Conservation (phyloP, 2,888 invertebrate species). For the Cephalotes varians region DNA sequence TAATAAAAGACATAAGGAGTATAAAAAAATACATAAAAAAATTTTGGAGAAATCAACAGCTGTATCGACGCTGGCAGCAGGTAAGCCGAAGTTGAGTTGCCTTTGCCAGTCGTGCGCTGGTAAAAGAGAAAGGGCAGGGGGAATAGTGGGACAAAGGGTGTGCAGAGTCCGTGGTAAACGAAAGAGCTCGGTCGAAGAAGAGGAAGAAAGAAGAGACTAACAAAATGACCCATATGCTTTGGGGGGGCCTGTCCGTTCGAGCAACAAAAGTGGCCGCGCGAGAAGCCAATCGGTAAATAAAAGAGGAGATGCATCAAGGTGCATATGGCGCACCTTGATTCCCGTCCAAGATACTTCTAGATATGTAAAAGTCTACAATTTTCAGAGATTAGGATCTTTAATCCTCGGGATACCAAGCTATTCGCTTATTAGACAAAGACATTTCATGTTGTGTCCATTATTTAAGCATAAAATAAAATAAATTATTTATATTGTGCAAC, state of each 20-base stretch:
- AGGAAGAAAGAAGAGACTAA: slow-evolving; percentile 61
- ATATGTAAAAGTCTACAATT: slow-evolving; percentile 19
- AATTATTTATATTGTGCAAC: background rate
- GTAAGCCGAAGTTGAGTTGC: slow-evolving; percentile 61
- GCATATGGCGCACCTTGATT: slow-evolving; percentile 27
- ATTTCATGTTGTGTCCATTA: background rate
- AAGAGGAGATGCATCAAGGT: slow-evolving; percentile 40
- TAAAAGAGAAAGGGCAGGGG: slow-evolving; percentile 34
- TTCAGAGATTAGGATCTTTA: slow-evolving; percentile 31
- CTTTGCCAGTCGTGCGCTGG: slow-evolving; percentile 63
- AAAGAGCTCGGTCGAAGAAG: slow-evolving; percentile 14
- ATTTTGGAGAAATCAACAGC: slow-evolving; percentile 72
- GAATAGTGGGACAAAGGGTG: slow-evolving; percentile 72
- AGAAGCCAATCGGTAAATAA: slow-evolving; percentile 59
- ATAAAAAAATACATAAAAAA: background rate
- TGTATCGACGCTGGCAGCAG: slow-evolving; percentile 62
- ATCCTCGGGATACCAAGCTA: background rate
- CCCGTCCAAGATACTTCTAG: slow-evolving; percentile 33
- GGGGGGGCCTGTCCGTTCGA: slow-evolving; percentile 65
- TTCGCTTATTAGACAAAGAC: background rate
- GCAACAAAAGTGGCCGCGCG: slow-evolving; percentile 56
- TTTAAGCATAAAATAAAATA: background rate
- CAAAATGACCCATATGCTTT: slow-evolving; percentile 77
- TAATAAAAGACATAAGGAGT: background rate
- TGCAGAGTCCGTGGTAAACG: slow-evolving; percentile 64